phyloP scores from a whole-genome alignment of 2,888 invertebrate genomes.

The Theodoxus fluviatilis region DNA sequence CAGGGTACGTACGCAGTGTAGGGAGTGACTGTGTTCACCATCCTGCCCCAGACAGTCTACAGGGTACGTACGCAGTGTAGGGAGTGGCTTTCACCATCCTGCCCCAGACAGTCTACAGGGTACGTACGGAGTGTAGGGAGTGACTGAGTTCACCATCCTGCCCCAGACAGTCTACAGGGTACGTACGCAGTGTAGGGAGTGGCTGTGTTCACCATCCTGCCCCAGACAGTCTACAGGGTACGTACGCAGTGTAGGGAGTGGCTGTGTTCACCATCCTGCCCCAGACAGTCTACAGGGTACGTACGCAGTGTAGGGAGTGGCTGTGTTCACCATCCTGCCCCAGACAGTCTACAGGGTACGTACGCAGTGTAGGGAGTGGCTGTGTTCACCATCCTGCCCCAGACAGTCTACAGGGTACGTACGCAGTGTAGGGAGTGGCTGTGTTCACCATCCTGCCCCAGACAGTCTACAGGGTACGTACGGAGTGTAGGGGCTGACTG shows the following conservation, averaged over 20 bases:
- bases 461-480: conserved; percentile 54
- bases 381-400: conserved; percentile 52
- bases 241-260: conserved; percentile 43
- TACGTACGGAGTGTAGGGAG: conserved; percentile 45
- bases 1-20: conserved; percentile 47
- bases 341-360: conserved; percentile 57
- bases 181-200: conserved; percentile 43
- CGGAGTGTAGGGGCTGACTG: conserved; percentile 44
- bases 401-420: conserved; percentile 56
- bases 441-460: conserved; percentile 54
- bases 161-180: conserved; percentile 59
- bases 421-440: conserved; percentile 41
- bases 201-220: conserved; percentile 49
- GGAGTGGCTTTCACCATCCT: conserved; percentile 49
- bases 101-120: conserved; percentile 57
- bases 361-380: conserved; percentile 42
- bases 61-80: conserved; percentile 47
- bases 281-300: conserved; percentile 56
- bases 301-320: conserved; percentile 43
- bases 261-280: conserved; percentile 52
- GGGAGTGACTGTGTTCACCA: conserved; percentile 48
- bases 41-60: conserved; percentile 56
- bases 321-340: conserved; percentile 51
- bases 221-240: conserved; percentile 57
- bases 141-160: conserved; percentile 48